These are phyloP conservation scores for Pollachius pollachius DNA, from an alignment of 2,113 vertebrate species.

Conservation along the genomic window DNA sequence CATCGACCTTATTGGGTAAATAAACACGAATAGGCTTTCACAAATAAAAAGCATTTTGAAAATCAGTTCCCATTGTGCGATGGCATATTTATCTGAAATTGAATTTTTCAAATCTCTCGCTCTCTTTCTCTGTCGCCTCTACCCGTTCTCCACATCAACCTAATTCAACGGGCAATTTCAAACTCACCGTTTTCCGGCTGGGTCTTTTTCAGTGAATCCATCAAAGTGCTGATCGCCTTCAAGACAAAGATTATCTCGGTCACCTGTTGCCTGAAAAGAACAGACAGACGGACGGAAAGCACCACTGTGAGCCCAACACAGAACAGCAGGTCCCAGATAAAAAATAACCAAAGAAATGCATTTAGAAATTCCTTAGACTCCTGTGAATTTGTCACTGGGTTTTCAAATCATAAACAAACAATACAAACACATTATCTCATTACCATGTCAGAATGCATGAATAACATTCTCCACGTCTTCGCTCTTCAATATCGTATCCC, in stretches of 20 bases:
- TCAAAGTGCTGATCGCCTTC: slow-evolving; percentile 98
- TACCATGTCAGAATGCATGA: no score
- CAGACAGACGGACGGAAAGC: not conserved
- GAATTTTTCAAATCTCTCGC: not conserved
- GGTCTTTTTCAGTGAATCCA: slow-evolving; percentile 99
- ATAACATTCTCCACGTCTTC: no score
- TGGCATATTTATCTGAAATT: slow-evolving; percentile 40
- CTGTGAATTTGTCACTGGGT: no score
- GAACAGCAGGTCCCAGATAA: no score
- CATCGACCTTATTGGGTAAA: slow-evolving; percentile 46
- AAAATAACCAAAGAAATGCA: no score
- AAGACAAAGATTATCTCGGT: slow-evolving; percentile 99
- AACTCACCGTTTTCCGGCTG: slow-evolving; percentile 97
- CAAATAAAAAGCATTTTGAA: not conserved
- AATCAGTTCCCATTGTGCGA: slow-evolving; percentile 36
- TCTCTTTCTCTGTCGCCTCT: not conserved
- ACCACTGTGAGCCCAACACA: no score
- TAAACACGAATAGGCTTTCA: slow-evolving; percentile 20
- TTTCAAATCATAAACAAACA: no score
- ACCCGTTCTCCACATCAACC: slow-evolving; percentile 3
- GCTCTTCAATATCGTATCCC: no score
- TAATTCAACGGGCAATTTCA: slow-evolving; percentile 8
- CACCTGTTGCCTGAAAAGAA: slow-evolving; percentile 89
- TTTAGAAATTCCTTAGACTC: no score
- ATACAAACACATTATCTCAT: no score